Evolutionary conservation across 2,888 invertebrate genomes (phyloP).

Genomic region (Eueremaeus valkanovi): DNA sequence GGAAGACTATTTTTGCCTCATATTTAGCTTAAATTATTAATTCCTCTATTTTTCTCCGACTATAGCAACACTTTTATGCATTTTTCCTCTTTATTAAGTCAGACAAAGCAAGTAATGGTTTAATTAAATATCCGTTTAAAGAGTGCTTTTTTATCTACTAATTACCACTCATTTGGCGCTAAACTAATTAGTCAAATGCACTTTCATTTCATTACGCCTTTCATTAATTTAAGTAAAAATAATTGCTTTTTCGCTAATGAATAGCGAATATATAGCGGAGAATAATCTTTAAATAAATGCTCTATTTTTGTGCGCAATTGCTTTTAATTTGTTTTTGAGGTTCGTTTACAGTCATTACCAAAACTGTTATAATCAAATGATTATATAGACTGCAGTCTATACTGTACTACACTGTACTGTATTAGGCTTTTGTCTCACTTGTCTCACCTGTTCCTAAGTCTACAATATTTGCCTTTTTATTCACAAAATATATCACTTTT

Average conservation of each 20-base stretch:
- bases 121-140: neutral
- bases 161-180: neutral
- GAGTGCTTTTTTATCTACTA: neutral
- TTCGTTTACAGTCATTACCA: neutral
- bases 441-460: neutral
- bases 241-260: neutral
- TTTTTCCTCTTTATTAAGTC: neutral
- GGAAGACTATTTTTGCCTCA: neutral
- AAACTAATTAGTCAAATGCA: constrained; percentile 25
- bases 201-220: constrained; percentile 9
- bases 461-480: neutral
- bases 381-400: too few species aligned
- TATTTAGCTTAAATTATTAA: constrained; percentile 1
- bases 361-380: neutral
- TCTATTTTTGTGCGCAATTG: neutral
- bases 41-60: neutral
- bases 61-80: neutral
- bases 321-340: neutral
- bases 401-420: too few species aligned
- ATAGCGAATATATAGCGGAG: neutral
- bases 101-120: neutral
- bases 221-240: constrained; percentile 10
- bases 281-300: constrained; percentile 10
- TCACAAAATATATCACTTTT: neutral
- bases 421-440: neutral